A percentile compares a stretch with the other conserved stretches of the same genome.
Conservation (phyloP, 92 coral and sea anemone genomes). For the Siderastrea radians region DNA sequence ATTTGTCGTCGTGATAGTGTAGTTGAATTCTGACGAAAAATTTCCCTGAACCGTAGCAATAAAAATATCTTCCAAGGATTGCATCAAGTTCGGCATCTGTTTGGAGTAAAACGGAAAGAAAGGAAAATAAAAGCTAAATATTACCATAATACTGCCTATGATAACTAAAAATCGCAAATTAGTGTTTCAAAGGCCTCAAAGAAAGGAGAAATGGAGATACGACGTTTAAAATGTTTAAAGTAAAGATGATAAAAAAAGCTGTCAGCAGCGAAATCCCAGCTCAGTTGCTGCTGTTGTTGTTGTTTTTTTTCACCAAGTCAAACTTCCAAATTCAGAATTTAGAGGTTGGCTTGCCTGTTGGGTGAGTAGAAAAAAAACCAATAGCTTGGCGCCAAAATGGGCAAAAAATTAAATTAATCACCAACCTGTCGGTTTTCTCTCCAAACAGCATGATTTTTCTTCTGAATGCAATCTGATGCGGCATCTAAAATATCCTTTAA, state of each 20-base stretch:
- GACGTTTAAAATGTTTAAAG: no score
- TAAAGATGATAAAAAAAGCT: no score
- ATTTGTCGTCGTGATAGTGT: neutral
- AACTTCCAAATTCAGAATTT: no score
- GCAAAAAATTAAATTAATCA: neutral
- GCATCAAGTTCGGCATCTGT: constrained; percentile 59
- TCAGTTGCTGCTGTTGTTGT: no score
- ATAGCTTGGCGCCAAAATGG: neutral
- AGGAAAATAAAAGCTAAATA: no score
- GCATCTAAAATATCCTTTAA: neutral
- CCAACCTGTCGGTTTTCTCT: neutral
- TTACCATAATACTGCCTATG: no score
- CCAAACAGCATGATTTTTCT: constrained; percentile 24
- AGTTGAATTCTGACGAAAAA: constrained; percentile 4
- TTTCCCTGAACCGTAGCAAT: neutral
- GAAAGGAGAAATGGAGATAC: no score
- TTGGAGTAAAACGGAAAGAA: neutral
- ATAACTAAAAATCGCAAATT: no score
- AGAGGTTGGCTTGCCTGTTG: neutral
- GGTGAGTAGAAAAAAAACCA: neutral
- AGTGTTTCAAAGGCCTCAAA: no score
- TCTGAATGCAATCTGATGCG: constrained; percentile 1
- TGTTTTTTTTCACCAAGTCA: no score
- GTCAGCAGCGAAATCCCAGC: no score
- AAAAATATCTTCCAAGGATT: constrained; percentile 30